Conservation (phyloP, 2,888 invertebrate species). For the Ectemnius cavifrons region DNA sequence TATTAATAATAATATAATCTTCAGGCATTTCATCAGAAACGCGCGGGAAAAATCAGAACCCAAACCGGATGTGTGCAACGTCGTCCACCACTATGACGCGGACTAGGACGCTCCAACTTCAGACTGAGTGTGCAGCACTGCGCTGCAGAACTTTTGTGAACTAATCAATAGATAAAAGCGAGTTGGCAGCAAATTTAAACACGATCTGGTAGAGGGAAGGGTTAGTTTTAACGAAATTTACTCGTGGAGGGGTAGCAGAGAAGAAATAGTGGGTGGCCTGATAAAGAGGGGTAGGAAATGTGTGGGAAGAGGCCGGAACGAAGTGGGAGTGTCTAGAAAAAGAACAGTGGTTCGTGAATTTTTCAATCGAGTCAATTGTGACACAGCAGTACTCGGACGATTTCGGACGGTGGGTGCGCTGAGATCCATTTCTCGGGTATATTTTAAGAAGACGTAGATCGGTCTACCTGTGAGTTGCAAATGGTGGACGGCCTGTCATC, state of each 20-base stretch:
- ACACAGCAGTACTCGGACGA: neutral
- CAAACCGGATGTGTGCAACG: no score
- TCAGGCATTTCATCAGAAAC: no score
- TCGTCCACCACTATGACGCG: no score
- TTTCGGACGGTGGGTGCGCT: constrained; percentile 47
- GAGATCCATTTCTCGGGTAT: constrained; percentile 39
- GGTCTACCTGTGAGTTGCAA: constrained; percentile 71
- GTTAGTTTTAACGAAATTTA: neutral
- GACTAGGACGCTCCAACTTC: no score
- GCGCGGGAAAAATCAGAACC: no score
- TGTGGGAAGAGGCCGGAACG: neutral
- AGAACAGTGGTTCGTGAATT: constrained; percentile 3
- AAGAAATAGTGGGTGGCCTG: no score
- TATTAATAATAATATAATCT: no score
- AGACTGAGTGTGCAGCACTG: no score
- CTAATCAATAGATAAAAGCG: no score
- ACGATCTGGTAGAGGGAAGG: neutral
- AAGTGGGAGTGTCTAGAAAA: neutral
- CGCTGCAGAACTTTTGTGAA: no score
- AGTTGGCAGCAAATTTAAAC: constrained; percentile 2
- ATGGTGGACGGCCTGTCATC: constrained; percentile 76
- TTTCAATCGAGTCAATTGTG: constrained; percentile 35
- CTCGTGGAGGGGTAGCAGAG: no score
- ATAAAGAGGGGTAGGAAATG: no score
- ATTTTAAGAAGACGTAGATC: constrained; percentile 51